phyloP scores from a whole-genome alignment of 2,888 invertebrate species.

The Drosophila multiciliata region DNA sequence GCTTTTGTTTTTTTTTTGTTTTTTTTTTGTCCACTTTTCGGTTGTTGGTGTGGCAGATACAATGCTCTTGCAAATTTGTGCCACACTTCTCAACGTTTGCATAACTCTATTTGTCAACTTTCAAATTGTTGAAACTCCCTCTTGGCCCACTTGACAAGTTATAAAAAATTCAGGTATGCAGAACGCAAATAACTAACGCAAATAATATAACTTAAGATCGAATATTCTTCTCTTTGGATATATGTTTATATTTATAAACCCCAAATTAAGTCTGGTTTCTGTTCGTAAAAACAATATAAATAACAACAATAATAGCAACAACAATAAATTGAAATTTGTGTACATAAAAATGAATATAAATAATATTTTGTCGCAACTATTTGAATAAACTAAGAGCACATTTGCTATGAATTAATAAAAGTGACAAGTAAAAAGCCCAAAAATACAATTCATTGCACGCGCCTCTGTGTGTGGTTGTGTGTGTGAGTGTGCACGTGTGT shows the following conservation, averaged over 20 bases:
- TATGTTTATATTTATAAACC: background rate
- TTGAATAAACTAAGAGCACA: background rate
- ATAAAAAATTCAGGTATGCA: slow-evolving; percentile 17
- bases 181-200: slow-evolving; percentile 20
- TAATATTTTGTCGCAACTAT: no score
- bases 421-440: background rate
- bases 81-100: slow-evolving; percentile 53
- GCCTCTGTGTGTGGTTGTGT: background rate
- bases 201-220: slow-evolving; percentile 10
- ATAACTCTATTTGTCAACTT: slow-evolving; percentile 76
- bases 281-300: no score
- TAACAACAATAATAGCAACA: no score
- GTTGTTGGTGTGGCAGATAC: slow-evolving; percentile 13
- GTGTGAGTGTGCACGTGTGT: background rate
- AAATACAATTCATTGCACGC: background rate
- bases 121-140: slow-evolving; percentile 51
- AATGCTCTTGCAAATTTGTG: slow-evolving; percentile 46
- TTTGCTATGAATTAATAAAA: background rate
- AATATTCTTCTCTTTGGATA: background rate
- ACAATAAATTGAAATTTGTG: no score
- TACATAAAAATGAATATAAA: no score
- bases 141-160: slow-evolving; percentile 21
- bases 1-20: background rate
- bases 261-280: background rate
- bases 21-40: slow-evolving; percentile 7